Evolutionary conservation across 2,888 invertebrate species (phyloP).

Genomic region (Drosophila anomalata): DNA sequence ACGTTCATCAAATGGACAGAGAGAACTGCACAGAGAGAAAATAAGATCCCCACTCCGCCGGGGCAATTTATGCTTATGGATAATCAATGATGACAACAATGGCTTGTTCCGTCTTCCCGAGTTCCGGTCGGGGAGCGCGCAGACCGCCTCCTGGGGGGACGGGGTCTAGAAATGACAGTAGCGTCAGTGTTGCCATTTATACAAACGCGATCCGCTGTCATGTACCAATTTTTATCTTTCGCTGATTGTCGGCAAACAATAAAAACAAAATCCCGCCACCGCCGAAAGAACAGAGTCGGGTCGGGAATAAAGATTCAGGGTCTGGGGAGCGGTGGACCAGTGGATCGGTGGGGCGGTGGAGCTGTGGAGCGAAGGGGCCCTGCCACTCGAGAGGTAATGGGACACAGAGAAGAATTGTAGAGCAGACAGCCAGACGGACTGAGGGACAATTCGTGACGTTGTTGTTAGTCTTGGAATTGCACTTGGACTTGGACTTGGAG

Average conservation of each 20-base stretch:
- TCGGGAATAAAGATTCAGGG: constrained; percentile 26
- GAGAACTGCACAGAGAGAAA: constrained; percentile 2
- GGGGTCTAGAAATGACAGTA: constrained; percentile 73
- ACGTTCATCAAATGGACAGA: not conserved
- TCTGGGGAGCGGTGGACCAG: not conserved
- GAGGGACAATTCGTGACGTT: constrained; percentile 81
- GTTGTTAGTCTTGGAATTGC: constrained; percentile 71
- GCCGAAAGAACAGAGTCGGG: constrained; percentile 50
- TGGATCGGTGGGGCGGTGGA: not conserved
- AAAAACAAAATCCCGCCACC: constrained; percentile 72
- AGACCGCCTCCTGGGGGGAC: constrained; percentile 15
- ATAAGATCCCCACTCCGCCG: constrained; percentile 60
- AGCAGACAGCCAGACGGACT: constrained; percentile 59
- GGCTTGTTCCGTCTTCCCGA: constrained; percentile 75
- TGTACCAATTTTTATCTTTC: constrained; percentile 82
- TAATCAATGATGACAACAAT: constrained; percentile 83
- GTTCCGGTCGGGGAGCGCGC: constrained; percentile 38
- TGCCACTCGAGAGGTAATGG: constrained; percentile 53
- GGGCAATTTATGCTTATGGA: constrained; percentile 83
- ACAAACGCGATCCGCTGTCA: constrained; percentile 82
- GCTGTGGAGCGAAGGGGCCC: constrained; percentile 12
- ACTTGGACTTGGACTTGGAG: constrained; percentile 45
- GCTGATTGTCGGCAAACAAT: constrained; percentile 82
- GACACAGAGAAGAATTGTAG: constrained; percentile 67
- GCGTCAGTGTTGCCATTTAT: constrained; percentile 81